Conservation (phyloP, 2,113 vertebrate species). For the Tylochromis polylepis region DNA sequence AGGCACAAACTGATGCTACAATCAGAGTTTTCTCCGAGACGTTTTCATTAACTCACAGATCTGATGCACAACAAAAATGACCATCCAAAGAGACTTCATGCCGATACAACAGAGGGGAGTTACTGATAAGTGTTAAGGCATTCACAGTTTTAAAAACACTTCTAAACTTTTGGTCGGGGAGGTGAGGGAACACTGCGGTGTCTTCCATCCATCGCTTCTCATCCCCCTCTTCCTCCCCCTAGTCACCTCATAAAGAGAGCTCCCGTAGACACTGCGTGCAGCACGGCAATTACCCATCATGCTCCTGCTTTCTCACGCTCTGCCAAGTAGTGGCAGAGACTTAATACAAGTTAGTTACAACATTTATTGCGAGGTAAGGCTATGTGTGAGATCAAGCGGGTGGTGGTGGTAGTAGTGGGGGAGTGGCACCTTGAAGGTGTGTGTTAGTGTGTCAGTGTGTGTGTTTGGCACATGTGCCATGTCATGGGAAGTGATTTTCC, state of each 20-base stretch:
- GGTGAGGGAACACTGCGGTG: not conserved
- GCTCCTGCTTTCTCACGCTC: constrained; percentile 64
- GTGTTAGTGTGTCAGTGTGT: constrained; percentile 6
- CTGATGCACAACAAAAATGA: not conserved
- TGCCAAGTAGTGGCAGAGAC: constrained; percentile 56
- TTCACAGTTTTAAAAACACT: not conserved
- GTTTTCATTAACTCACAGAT: constrained; percentile 45
- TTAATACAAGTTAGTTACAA: constrained; percentile 63
- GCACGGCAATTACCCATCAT: constrained; percentile 69
- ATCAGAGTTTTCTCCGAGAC: constrained; percentile 33
- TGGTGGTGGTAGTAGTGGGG: not conserved
- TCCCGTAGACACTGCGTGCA: constrained; percentile 65
- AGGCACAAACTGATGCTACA: constrained; percentile 44
- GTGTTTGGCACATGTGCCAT: constrained; percentile 46
- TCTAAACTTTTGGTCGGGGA: not conserved
- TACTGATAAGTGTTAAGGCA: not conserved
- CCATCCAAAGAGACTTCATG: not conserved
- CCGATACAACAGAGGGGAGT: not conserved
- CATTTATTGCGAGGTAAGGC: constrained; percentile 36
- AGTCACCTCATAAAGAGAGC: constrained; percentile 55
- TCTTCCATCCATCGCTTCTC: constrained; percentile 15
- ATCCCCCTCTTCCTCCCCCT: not conserved
- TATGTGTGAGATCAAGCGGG: not conserved
- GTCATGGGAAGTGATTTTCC: constrained; percentile 72
- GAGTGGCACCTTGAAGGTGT: constrained; percentile 46